Conservation (phyloP, 2,113 vertebrate species). For the Gavia stellata region DNA sequence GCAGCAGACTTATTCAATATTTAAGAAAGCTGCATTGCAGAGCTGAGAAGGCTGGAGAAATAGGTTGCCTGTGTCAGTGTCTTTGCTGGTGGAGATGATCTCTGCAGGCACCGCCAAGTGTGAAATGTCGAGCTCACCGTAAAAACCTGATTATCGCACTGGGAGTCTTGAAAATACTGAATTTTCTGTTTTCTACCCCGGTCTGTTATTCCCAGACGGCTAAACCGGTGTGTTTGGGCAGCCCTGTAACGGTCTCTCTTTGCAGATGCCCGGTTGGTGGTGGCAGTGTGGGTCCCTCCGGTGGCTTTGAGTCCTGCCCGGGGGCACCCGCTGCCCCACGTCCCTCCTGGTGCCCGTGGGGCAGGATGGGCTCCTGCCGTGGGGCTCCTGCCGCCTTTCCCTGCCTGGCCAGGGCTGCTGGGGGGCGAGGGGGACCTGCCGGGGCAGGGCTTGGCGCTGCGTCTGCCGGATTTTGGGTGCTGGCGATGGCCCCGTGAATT, state of each 20-base stretch:
- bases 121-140: not conserved
- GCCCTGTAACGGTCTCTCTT: accelerated
- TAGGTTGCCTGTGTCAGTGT: slow-evolving; percentile 53
- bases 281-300: accelerated
- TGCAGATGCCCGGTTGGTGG: accelerated
- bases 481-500: accelerated
- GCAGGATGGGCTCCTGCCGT: accelerated
- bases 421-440: accelerated
- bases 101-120: slow-evolving; percentile 25
- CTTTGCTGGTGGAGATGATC: slow-evolving; percentile 41
- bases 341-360: not conserved
- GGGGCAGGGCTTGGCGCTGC: accelerated
- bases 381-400: not conserved
- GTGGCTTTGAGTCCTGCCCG: accelerated
- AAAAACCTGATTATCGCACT: not conserved
- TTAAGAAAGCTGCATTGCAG: slow-evolving; percentile 76
- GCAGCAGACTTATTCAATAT: slow-evolving; percentile 62
- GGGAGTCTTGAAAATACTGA: not conserved
- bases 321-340: accelerated
- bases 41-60: slow-evolving; percentile 38
- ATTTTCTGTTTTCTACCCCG: not conserved
- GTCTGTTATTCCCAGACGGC: accelerated
- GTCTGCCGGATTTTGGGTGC: accelerated
- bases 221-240: not conserved
- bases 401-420: not conserved